phyloP scores from a whole-genome alignment of 2,888 invertebrate species.

The Hyppa rectilinea region DNA sequence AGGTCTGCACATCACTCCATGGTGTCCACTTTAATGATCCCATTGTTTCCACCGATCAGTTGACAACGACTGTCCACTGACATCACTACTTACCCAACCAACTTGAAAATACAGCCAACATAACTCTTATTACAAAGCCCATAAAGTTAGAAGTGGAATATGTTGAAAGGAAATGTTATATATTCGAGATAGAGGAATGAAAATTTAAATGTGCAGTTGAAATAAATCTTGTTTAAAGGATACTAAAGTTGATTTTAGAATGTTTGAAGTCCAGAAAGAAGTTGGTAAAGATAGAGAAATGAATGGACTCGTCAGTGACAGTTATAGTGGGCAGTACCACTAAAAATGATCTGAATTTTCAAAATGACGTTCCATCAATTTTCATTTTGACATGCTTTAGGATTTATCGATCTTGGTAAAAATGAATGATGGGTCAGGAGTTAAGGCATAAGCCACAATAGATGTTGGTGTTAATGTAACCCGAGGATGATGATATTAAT shows the following conservation, averaged over 20 bases:
- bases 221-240: conserved; percentile 57
- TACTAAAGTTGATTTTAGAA: conserved; percentile 68
- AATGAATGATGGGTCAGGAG: conserved; percentile 48
- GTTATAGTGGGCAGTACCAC: conserved; percentile 82
- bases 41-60: conserved; percentile 82
- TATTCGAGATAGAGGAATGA: conserved; percentile 33
- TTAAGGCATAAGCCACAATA: conserved; percentile 34
- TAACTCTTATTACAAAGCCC: conserved; percentile 44
- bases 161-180: background rate
- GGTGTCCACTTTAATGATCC: conserved; percentile 87
- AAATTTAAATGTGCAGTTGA: conserved; percentile 33
- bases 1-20: conserved; percentile 86
- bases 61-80: conserved; percentile 85
- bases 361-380: conserved; percentile 86
- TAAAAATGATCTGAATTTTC: conserved; percentile 84
- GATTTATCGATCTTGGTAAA: conserved; percentile 59
- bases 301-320: conserved; percentile 83
- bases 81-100: conserved; percentile 71
- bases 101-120: conserved; percentile 25
- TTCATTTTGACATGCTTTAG: conserved; percentile 66
- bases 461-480: conserved; percentile 9
- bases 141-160: conserved; percentile 48
- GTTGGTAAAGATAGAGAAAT: conserved; percentile 76
- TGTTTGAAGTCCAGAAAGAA: conserved; percentile 21
- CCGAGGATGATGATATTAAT: background rate